Evolutionary conservation across 2,113 vertebrate genomes (phyloP).

Genomic region (Chaenocephalus aceratus): DNA sequence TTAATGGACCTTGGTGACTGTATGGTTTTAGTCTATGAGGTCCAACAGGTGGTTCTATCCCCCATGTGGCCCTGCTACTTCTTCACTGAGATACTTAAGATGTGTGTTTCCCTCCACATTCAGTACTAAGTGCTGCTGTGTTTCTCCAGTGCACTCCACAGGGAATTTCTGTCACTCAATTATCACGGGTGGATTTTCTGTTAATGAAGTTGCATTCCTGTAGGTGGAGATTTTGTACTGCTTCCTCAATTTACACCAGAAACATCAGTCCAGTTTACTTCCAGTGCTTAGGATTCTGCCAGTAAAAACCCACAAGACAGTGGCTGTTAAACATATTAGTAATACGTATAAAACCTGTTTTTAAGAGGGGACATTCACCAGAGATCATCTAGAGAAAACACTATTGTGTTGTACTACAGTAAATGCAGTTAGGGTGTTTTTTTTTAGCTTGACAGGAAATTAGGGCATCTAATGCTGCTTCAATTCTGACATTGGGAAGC

Average conservation of each 20-base stretch:
- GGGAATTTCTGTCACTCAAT: slow-evolving; percentile 29
- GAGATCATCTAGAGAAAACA: neutral
- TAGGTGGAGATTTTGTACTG: neutral
- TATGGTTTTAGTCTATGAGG: slow-evolving; percentile 1
- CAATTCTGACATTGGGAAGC: too few relatives aligned
- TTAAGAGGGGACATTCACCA: neutral
- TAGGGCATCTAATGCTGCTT: too few relatives aligned
- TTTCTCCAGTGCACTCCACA: slow-evolving; percentile 7
- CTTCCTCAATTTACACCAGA: neutral
- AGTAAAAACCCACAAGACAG: neutral
- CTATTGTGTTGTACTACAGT: neutral
- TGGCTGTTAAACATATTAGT: neutral
- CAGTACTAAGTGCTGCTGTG: slow-evolving; percentile 2
- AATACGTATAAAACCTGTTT: neutral
- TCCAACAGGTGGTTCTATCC: slow-evolving; percentile 30
- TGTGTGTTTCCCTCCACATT: neutral
- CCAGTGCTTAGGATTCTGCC: neutral
- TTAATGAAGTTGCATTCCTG: slow-evolving; percentile 27
- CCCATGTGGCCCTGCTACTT: slow-evolving; percentile 13
- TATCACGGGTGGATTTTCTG: slow-evolving; percentile 1
- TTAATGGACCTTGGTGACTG: slow-evolving; percentile 49
- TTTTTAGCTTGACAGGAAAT: too few relatives aligned
- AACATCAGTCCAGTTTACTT: neutral
- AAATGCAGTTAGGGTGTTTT: neutral
- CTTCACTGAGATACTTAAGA: slow-evolving; percentile 29